Evolutionary conservation across 2,888 invertebrate genomes (phyloP), one percentile per base, ranked within the genome.

Genomic region (Sminthurides aquaticus): DNA sequence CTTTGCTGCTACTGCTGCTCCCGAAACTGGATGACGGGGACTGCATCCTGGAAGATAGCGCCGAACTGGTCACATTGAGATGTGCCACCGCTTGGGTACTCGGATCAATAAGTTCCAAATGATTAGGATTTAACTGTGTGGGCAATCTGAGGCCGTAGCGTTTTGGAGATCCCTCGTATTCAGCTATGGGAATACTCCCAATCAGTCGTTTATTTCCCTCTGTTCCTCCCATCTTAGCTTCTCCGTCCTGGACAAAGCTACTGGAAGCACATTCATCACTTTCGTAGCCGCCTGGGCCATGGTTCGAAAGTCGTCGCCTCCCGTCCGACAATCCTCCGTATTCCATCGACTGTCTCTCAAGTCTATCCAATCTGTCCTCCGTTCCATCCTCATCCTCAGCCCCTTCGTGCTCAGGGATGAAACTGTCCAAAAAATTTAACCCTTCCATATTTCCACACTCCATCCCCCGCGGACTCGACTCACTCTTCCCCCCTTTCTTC

Each of bases 131-230:
- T 18, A 71, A 69, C 54, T 71, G 70, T n/a, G 66, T 69, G 25
- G 72, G 69, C 22, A 69, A 69, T 58, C 71, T 67, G 55, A 74
- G 66, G 8, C 75, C 73, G 55, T 74, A 92, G 73, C 93, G 84
- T 73, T 91, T 82, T 20, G 93, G 93, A 52, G 92, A 93, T 20
- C 91, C 92, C 75, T 93, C 91, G 78, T 94, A 94, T 77, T 93
- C 91, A 24, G 93, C 91, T 75, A 94, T 93, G n/a, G 92, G 92
- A 75, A 91, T 81, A 79, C 86, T 88, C 57, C 90, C 90, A 76
- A 90, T 90, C 52, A 89, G 85, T 76, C 86, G 68, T 62, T 71
- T 72, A 56, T 71, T 72, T 58, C 69, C 68, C 62, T 70, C 64
- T 62, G 66, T 68, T 52, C 68, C 68, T 62, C 68, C 67, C 52